Conservation (phyloP, 2,113 vertebrate species). For the Gnathonemus longibarbis region DNA sequence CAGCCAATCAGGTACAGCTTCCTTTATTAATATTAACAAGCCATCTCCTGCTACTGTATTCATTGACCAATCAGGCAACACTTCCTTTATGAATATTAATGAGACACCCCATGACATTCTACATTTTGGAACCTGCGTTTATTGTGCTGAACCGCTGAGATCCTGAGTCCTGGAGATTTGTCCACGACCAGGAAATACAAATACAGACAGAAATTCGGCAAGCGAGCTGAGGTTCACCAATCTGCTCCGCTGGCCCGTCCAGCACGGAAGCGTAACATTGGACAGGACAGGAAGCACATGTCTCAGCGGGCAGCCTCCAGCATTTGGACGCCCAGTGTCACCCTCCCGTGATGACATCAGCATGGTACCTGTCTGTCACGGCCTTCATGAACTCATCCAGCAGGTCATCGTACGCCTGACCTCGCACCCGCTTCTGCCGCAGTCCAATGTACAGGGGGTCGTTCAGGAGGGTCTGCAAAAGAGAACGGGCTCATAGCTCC, state of each 20-base stretch:
- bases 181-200: too few relatives aligned
- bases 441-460: slow-evolving; percentile 93
- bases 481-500: not conserved
- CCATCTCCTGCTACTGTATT: not conserved
- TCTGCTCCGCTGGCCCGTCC: not conserved
- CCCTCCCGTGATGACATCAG: not conserved
- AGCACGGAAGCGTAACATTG: not conserved
- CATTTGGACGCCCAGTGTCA: not conserved
- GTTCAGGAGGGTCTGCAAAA: slow-evolving; percentile 72
- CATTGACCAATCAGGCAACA: not conserved
- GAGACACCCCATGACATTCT: not conserved
- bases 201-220: too few relatives aligned
- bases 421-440: slow-evolving; percentile 82
- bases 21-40: not conserved
- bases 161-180: too few relatives aligned
- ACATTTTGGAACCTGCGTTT: not conserved
- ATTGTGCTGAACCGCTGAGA: not conserved
- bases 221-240: not conserved
- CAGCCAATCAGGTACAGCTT: not conserved
- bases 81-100: not conserved
- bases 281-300: not conserved
- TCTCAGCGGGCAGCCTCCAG: not conserved
- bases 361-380: slow-evolving; percentile 77
- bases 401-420: slow-evolving; percentile 81
- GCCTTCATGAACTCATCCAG: slow-evolving; percentile 97